Evolutionary conservation across 2,113 vertebrate genomes (phyloP), one percentile per base, ranked within the genome.

Genomic region (Egretta garzetta): DNA sequence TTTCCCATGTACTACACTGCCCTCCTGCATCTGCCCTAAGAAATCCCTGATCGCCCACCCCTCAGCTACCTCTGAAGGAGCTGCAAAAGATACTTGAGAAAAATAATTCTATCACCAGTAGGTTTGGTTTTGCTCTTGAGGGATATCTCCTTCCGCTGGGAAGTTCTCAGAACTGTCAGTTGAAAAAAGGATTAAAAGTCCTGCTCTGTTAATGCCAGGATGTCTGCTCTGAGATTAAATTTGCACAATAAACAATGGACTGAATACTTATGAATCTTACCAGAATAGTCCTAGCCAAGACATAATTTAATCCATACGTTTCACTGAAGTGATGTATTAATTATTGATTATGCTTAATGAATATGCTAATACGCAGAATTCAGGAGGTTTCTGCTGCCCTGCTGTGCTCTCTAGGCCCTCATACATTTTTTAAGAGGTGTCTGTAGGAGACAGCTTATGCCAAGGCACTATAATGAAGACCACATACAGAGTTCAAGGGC

Each of bases 331-430:
- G 96, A 95, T 82, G 86, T 94, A 97, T 98, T 97, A 98, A 98
- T 98, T 98, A 98, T 98, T 98, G 98, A 98, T 97, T 95, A 82
- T n/a, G 72, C 95, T 96, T 98, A 98, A 98, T 98, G 97, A 98
- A 95, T 97, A 98, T 98, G 96, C 86, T 98, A 97, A 98, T 97
- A 67, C 86, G 35, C 66, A 94, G 95, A 90, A 88, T 95, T 95
- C 96, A 45, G 94, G 97, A 96, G 87, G 60, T 73, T 94, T 91
- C 97, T 66, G 93, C 73, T 96, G 93, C 68, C 96, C 94, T 95
- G 96, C 95, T 97, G 97, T 91, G 96, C 89, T 97, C 95, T 95
- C 76, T 88, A 96, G 92, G 94, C 74, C 95, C 86, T 97, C 97
- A 97, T 98, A 85, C 93, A 97, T 98, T 97, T 98, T 97, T 98